phyloP scores from a whole-genome alignment of 2,888 invertebrate species.

The Mythimna pallens region DNA sequence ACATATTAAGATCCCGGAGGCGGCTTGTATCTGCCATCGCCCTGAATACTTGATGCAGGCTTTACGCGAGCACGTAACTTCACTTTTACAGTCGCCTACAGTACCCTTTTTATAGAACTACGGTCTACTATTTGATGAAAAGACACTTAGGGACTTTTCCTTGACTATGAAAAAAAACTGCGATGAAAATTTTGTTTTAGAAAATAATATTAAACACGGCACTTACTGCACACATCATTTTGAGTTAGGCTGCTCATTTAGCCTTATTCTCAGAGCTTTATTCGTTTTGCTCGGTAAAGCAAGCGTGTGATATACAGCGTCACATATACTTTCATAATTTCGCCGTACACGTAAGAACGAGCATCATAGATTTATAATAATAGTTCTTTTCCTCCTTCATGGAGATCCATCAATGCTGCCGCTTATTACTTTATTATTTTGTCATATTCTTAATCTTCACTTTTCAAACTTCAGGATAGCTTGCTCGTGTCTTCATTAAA shows the following conservation, averaged over 20 bases:
- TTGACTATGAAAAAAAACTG: slow-evolving; percentile 33
- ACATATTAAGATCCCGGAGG: slow-evolving; percentile 52
- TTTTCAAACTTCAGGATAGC: slow-evolving; percentile 31
- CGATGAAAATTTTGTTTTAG: slow-evolving; percentile 15
- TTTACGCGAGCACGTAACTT: slow-evolving; percentile 60
- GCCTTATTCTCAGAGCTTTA: background rate
- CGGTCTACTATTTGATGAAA: slow-evolving; percentile 49
- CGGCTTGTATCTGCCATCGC: slow-evolving; percentile 63
- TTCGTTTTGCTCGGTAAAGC: slow-evolving; percentile 6
- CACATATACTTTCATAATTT: slow-evolving; percentile 27
- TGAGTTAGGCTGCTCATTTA: slow-evolving; percentile 19
- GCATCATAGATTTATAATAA: slow-evolving; percentile 31
- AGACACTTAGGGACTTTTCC: slow-evolving; percentile 34
- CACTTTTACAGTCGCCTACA: slow-evolving; percentile 53
- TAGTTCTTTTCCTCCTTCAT: slow-evolving; percentile 39
- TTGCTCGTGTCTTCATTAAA: slow-evolving; percentile 24
- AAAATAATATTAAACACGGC: slow-evolving; percentile 4
- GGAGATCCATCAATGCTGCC: slow-evolving; percentile 38
- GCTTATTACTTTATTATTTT: slow-evolving; percentile 47
- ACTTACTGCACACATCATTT: slow-evolving; percentile 4
- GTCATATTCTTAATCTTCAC: slow-evolving; percentile 35
- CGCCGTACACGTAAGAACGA: slow-evolving; percentile 2
- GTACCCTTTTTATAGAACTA: slow-evolving; percentile 51
- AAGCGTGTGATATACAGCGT: slow-evolving; percentile 13
- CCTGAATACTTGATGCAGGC: slow-evolving; percentile 69